Evolutionary conservation across 2,888 invertebrate genomes (phyloP), one percentile per base, ranked within the genome.

Genomic region (Athripsodes cinereus): DNA sequence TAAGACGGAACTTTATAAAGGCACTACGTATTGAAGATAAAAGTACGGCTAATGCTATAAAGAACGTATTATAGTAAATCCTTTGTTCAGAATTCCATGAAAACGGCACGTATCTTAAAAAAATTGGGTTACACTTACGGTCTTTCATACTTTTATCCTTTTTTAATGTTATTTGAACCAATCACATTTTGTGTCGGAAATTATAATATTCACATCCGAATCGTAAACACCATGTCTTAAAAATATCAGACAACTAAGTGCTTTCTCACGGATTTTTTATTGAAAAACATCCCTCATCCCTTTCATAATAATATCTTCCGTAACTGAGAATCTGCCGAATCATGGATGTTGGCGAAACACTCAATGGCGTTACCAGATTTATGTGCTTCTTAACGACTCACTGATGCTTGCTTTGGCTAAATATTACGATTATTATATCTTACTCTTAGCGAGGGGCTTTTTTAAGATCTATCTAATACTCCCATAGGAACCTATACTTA

Each of bases 181-280:
- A 40, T 40, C 40, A 40, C 40, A 40, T 40, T 40, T 40, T 5
- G 3, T 16, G 40, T n/a, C 2, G 13, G 40, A 16, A 40, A 40
- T 40, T 40, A 40, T 40, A 40, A 40, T 40, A 40, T 40, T 16
- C 40, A 40, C 40, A 40, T 40, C 40, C 40, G 40, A 40, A 40
- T 40, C 40, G 40, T 40, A 40, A 40, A 40, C 40, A 40, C 13
- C 40, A 16, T 13, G 40, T 40, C 40, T 40, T 40, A 40, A 40
- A n/a, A 40, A 40, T 40, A 40, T 40, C 26, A 26, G 26, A 26
- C 26, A 40, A 8, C 40, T 40, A 16, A 40, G 40, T 40, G 40
- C 40, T 40, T 40, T 40, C 40, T 40, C 40, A 40, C 40, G 40
- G 16, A 40, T 40, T 40, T 40, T 40, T 40, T 40, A 40, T 40